Percentiles rank a stretch among this genome's conserved stretches.
Conservation (phyloP, 2,888 invertebrate genomes). For the Caenorhabditis drosophilae region DNA sequence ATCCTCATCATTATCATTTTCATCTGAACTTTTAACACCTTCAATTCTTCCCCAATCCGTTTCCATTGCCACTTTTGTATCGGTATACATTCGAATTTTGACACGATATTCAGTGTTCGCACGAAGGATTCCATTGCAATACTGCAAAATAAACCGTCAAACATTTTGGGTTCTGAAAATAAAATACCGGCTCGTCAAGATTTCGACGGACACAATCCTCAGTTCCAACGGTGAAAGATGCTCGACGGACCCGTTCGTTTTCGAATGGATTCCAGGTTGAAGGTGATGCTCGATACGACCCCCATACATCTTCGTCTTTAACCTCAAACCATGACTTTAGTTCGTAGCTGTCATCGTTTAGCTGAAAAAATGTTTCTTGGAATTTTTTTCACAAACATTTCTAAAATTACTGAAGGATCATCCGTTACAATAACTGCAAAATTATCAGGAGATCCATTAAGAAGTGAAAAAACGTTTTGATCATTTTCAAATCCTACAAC, state of each 20-base stretch:
- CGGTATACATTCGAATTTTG: slow-evolving; percentile 64
- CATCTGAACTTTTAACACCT: slow-evolving; percentile 46
- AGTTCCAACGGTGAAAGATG: slow-evolving; percentile 61
- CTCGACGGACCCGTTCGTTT: slow-evolving; percentile 38
- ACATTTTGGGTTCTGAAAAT: too few relatives aligned
- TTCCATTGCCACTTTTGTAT: slow-evolving; percentile 64
- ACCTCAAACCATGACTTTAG: slow-evolving; percentile 65
- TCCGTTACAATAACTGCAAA: slow-evolving; percentile 66
- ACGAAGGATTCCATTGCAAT: slow-evolving; percentile 64
- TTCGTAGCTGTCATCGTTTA: slow-evolving; percentile 64
- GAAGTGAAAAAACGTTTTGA: slow-evolving; percentile 55
- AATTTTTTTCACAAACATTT: too few relatives aligned
- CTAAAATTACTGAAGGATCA: slow-evolving; percentile 53
- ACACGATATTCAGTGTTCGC: slow-evolving; percentile 62
- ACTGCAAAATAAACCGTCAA: too few relatives aligned
- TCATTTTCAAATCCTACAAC: slow-evolving; percentile 64
- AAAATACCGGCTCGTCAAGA: slow-evolving; percentile 65
- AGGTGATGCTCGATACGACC: slow-evolving; percentile 55
- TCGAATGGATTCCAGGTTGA: slow-evolving; percentile 62
- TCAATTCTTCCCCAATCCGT: slow-evolving; percentile 63
- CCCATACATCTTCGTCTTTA: slow-evolving; percentile 59
- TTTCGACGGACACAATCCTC: slow-evolving; percentile 62
- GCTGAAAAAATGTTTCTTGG: slow-evolving; percentile 24
- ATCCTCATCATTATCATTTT: slow-evolving; percentile 38
- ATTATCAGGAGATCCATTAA: slow-evolving; percentile 62